phyloP scores from a whole-genome alignment of 2,888 invertebrate genomes.

The Acleris literana region DNA sequence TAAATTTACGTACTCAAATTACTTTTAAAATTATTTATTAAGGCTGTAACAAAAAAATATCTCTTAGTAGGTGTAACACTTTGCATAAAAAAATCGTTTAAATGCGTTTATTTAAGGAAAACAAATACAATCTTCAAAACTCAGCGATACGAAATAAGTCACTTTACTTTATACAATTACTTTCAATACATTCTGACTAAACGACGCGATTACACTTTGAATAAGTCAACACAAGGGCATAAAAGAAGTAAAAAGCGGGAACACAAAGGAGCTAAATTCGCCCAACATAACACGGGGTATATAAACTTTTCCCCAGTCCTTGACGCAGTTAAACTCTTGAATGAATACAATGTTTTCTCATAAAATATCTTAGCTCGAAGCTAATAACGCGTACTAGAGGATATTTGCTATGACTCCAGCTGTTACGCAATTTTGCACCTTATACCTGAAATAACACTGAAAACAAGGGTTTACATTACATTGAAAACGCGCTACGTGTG shows the following conservation, averaged over 20 bases:
- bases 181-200: slow-evolving; percentile 21
- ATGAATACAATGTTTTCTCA: slow-evolving; percentile 57
- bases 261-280: slow-evolving; percentile 24
- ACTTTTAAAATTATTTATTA: too few species aligned
- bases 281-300: slow-evolving; percentile 23
- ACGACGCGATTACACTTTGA: slow-evolving; percentile 16
- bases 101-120: too few species aligned
- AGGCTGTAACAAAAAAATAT: too few species aligned
- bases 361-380: slow-evolving; percentile 52
- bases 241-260: slow-evolving; percentile 16
- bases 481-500: background rate
- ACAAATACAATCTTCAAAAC: slow-evolving; percentile 1
- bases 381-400: slow-evolving; percentile 38
- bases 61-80: too few species aligned
- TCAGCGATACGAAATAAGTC: slow-evolving; percentile 16
- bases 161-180: slow-evolving; percentile 6
- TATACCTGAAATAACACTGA: slow-evolving; percentile 29
- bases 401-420: slow-evolving; percentile 16
- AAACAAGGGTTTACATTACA: background rate
- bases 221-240: slow-evolving; percentile 12
- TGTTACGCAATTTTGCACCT: slow-evolving; percentile 35
- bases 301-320: slow-evolving; percentile 35
- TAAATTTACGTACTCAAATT: too few species aligned
- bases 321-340: slow-evolving; percentile 45
- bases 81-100: too few species aligned